These are phyloP conservation scores for Pegoplata infirma DNA, from an alignment of 2,888 invertebrate genomes.

Conservation along the genomic window DNA sequence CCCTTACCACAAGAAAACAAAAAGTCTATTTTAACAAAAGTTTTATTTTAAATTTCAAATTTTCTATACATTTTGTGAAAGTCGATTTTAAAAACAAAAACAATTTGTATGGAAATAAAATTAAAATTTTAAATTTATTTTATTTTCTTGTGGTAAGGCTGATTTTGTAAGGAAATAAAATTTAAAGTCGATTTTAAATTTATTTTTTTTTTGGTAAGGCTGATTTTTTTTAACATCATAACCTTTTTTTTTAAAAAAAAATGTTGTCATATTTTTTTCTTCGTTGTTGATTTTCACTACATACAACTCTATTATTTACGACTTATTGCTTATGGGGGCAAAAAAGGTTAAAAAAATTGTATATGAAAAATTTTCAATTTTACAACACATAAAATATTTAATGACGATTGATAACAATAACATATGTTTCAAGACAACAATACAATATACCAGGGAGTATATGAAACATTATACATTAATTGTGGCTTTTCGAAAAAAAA, in stretches of 20 bases:
- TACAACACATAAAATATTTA: conserved; percentile 41
- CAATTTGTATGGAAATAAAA: too few relatives aligned
- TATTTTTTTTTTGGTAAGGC: too few relatives aligned
- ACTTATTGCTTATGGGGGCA: background rate
- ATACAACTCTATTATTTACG: background rate
- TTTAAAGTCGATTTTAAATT: too few relatives aligned
- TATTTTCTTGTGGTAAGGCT: too few relatives aligned
- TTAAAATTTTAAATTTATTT: too few relatives aligned
- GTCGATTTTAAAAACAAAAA: too few relatives aligned
- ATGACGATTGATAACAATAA: conserved; percentile 46
- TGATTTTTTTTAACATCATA: too few relatives aligned
- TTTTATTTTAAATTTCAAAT: too few relatives aligned
- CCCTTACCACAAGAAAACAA: too few relatives aligned
- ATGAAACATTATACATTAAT: background rate
- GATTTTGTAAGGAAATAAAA: too few relatives aligned
- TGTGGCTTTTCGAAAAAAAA: background rate
- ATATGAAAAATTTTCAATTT: conserved; percentile 23
- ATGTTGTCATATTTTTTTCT: background rate
- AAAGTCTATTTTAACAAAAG: too few relatives aligned
- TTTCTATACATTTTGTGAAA: too few relatives aligned
- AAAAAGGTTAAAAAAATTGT: conserved; percentile 1
- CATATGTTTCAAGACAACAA: conserved; percentile 2
- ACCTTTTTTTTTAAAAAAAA: background rate
- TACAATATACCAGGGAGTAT: background rate
- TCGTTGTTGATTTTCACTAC: background rate